A percentile compares a stretch with the other conserved stretches of the same genome.
Evolutionary conservation across 2,888 invertebrate species (phyloP).

Genomic region (Euphydryas editha): DNA sequence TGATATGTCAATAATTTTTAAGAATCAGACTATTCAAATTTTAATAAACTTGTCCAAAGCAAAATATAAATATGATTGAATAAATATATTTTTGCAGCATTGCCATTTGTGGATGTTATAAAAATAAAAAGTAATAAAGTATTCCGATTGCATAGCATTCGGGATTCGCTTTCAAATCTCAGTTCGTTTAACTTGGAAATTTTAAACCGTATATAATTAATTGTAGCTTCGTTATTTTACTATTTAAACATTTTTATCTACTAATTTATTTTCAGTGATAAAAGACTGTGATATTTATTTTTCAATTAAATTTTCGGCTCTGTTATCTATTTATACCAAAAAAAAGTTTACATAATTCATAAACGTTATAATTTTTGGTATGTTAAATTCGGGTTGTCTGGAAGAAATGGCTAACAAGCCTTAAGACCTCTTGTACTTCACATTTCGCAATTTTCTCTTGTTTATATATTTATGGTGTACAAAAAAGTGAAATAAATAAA

Average conservation of each 20-base stretch:
- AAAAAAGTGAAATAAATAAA: too few species aligned
- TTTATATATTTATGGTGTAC: too few species aligned
- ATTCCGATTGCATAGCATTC: slow-evolving; percentile 25
- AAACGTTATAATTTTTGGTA: too few species aligned
- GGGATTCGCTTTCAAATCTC: slow-evolving; percentile 25
- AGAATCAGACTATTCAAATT: too few species aligned
- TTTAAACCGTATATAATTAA: slow-evolving; percentile 9
- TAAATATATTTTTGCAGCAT: neutral
- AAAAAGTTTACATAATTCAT: too few species aligned
- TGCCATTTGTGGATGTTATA: neutral
- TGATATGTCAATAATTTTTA: too few species aligned
- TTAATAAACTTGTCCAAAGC: neutral
- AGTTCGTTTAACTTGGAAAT: slow-evolving; percentile 15
- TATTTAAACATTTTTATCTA: neutral
- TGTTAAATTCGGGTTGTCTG: too few species aligned
- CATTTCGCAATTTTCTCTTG: too few species aligned
- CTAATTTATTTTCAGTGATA: neutral
- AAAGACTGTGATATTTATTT: neutral
- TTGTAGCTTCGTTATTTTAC: neutral
- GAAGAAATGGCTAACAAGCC: too few species aligned
- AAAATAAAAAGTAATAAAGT: slow-evolving; percentile 24
- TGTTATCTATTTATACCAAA: too few species aligned
- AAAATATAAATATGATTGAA: neutral
- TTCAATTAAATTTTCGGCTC: neutral
- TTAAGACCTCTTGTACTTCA: too few species aligned